Conservation (phyloP, 2,113 vertebrate genomes). For the Scomber japonicus region DNA sequence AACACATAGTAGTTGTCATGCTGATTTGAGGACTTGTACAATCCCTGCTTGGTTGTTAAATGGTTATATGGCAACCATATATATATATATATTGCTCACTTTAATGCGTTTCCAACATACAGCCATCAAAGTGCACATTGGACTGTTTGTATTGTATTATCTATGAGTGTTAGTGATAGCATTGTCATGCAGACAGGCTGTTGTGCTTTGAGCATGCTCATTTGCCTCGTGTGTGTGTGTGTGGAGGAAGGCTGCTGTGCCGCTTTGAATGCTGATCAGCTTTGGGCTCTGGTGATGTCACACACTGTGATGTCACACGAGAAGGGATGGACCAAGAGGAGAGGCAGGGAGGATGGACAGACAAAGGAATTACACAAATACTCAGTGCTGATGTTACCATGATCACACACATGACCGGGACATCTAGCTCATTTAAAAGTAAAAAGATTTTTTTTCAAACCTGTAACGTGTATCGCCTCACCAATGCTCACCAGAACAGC, state of each 20-base stretch:
- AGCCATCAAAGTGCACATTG: neutral
- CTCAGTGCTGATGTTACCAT: constrained; percentile 16
- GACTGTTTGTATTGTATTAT: constrained; percentile 44
- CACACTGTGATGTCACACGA: constrained; percentile 77
- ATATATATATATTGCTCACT: neutral
- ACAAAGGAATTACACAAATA: constrained; percentile 62
- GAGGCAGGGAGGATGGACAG: constrained; percentile 56
- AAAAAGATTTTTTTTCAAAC: constrained; percentile 20
- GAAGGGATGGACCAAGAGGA: constrained; percentile 34
- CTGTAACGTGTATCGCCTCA: constrained; percentile 42
- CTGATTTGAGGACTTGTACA: neutral
- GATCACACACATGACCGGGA: neutral
- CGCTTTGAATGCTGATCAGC: constrained; percentile 79
- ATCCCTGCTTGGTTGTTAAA: neutral
- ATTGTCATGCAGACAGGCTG: constrained; percentile 68
- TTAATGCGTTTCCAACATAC: constrained; percentile 17
- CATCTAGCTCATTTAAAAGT: constrained; percentile 10
- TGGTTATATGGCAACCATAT: neutral
- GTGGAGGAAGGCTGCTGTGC: constrained; percentile 68
- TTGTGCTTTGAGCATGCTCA: constrained; percentile 78
- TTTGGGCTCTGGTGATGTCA: constrained; percentile 79
- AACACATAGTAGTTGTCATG: neutral
- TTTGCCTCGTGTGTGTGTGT: constrained; percentile 41
- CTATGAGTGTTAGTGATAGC: constrained; percentile 55
- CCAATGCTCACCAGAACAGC: constrained; percentile 65